These are phyloP conservation scores for Spatulosminthurus flaviceps DNA, from an alignment of 2,888 invertebrate genomes.

Conservation along the genomic window DNA sequence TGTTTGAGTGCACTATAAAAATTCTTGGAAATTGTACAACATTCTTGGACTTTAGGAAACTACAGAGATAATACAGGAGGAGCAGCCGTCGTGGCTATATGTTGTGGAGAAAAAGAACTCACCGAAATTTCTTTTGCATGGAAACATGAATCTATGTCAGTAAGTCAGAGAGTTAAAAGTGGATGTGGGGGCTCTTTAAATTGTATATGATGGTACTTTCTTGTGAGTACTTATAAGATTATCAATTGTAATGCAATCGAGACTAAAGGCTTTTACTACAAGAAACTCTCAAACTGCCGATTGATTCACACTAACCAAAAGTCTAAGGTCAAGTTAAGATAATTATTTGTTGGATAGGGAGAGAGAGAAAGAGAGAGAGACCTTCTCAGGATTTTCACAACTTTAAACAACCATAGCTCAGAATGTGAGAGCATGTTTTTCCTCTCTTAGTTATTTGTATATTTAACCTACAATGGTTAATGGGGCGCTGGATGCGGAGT, in stretches of 20 bases:
- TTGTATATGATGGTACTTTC: too few relatives aligned
- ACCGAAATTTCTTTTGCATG: too few relatives aligned
- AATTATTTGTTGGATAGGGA: slow-evolving; percentile 9
- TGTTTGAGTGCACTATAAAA: neutral
- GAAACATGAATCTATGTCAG: neutral
- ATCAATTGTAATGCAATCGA: neutral
- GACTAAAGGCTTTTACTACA: neutral
- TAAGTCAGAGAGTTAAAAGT: neutral
- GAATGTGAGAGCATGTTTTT: too few relatives aligned
- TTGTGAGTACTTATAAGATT: neutral
- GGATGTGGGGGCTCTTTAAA: too few relatives aligned
- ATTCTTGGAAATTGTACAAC: slow-evolving; percentile 18
- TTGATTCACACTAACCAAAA: neutral
- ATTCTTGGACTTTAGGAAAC: slow-evolving; percentile 11
- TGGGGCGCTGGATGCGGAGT: too few relatives aligned
- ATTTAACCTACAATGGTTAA: too few relatives aligned
- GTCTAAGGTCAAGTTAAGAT: slow-evolving; percentile 8
- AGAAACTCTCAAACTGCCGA: neutral
- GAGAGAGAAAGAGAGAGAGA: too few relatives aligned
- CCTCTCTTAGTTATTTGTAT: too few relatives aligned
- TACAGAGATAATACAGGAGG: too few relatives aligned
- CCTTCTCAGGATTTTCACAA: neutral
- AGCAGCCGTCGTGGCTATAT: neutral
- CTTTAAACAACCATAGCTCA: too few relatives aligned
- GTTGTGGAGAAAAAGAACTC: too few relatives aligned